Evolutionary conservation across 2,888 invertebrate species (phyloP).

Genomic region (Dolichopus griseipennis): DNA sequence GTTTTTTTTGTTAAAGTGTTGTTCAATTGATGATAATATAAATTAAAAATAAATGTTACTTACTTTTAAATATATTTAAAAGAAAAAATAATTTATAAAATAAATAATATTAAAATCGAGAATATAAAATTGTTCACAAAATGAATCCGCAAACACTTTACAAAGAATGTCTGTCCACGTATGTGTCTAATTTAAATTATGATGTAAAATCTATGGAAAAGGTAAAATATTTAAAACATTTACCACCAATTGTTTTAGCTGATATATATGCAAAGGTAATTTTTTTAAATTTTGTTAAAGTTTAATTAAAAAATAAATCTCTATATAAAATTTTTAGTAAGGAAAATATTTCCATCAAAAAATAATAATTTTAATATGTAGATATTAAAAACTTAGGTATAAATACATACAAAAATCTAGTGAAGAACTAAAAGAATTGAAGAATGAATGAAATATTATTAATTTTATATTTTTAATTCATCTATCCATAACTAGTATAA

Average conservation of each 20-base stretch:
- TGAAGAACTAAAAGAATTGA: too few relatives aligned
- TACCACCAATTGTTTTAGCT: constrained; percentile 38
- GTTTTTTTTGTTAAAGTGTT: not conserved
- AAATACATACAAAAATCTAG: too few relatives aligned
- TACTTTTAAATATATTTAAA: not conserved
- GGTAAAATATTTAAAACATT: constrained; percentile 34
- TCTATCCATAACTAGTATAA: too few relatives aligned
- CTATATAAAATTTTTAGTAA: too few relatives aligned
- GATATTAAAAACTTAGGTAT: too few relatives aligned
- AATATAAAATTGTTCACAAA: not conserved
- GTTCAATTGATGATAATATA: not conserved
- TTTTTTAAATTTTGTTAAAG: constrained; percentile 14
- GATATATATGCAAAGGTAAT: constrained; percentile 42
- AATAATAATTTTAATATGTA: too few relatives aligned
- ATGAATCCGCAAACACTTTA: constrained; percentile 33
- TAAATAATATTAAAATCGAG: not conserved
- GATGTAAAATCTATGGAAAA: constrained; percentile 34
- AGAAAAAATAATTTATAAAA: not conserved
- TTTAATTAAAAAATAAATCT: too few relatives aligned
- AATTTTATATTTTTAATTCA: too few relatives aligned
- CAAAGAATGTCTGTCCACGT: constrained; percentile 32
- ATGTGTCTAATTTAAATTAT: constrained; percentile 35
- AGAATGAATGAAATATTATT: too few relatives aligned
- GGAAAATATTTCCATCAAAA: too few relatives aligned
- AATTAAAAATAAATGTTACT: constrained; percentile 1